Evolutionary conservation across 2,113 vertebrate species (phyloP), one percentile per base, ranked within the genome.

Genomic region (Lampris megalopsis): DNA sequence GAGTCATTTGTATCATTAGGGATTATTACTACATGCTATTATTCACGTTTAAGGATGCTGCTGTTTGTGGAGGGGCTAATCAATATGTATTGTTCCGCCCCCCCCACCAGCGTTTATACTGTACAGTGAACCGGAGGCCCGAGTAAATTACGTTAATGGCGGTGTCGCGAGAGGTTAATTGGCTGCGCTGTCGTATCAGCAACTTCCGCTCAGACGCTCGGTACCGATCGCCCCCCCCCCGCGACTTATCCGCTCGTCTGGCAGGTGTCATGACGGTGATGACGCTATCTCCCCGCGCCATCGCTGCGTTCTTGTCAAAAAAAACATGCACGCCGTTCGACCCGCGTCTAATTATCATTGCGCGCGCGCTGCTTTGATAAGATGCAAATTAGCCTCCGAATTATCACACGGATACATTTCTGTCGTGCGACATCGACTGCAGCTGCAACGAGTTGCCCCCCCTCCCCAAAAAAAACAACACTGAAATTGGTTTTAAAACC

Each of bases 91-190:
- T 24, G 7, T 56, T 56, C 40, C 40, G 37, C 7, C 11, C 7
- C 5, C 10, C 38, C 40, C 38, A 49, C 37, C 24, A 5, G 52
- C 71, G 77, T 72, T 45, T 35, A 9, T 5, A 2, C 3, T 2
- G 42, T 2, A 66, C 35, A 52, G 36, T 66, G 24, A 66, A 43
- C 43, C 78, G 62, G 80, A 80, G 53, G 9, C 10, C 11, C 10
- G 10, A 38, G 40, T 45, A 37, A 40, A 80, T 81, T 63, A 59
- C 40, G 57, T 41, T 52, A 58, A 82, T 54, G 7, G 60, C 48
- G 36, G 50, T 66, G 47, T 78, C 48, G 66, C 40, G 8, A 61
- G 41, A 83, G 85, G 88, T 81, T 91, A 91, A 91, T 89, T 88
- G 75, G 58, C 73, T 56, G 13, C 36, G 65, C 11, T 52, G 45